Conservation (phyloP, 2,797 vertebrate genomes). For the Hemibagrus guttatus region DNA sequence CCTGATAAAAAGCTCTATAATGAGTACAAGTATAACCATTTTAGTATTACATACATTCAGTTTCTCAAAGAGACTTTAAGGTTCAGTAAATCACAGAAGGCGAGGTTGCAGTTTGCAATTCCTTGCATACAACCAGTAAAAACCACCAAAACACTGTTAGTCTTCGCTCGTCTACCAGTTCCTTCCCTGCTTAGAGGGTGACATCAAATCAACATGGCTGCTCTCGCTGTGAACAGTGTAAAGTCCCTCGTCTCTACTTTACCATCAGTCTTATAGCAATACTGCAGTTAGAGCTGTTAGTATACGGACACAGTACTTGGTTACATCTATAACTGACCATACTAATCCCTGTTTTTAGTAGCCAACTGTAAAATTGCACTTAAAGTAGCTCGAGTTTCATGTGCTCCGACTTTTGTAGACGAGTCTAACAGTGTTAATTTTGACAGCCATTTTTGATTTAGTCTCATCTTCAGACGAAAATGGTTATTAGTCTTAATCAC, state of each 20-base stretch:
- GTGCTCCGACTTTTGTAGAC: neutral
- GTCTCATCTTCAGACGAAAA: too few relatives aligned
- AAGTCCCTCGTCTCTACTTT: neutral
- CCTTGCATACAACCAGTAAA: neutral
- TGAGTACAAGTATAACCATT: too few relatives aligned
- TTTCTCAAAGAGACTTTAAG: too few relatives aligned
- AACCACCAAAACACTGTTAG: neutral
- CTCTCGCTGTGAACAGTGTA: neutral
- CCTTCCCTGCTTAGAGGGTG: neutral
- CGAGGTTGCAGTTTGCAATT: too few relatives aligned
- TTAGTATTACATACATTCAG: too few relatives aligned
- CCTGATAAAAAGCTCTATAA: too few relatives aligned
- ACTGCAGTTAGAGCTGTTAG: neutral
- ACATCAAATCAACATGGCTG: neutral
- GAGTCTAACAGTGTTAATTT: too few relatives aligned
- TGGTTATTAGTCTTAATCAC: too few relatives aligned
- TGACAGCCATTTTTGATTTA: too few relatives aligned
- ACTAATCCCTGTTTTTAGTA: too few relatives aligned
- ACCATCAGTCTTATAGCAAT: neutral
- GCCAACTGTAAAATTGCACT: neutral
- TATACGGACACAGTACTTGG: neutral
- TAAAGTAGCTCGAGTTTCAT: neutral
- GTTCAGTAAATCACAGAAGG: too few relatives aligned
- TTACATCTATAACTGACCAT: neutral
- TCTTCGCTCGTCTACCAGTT: neutral